phyloP scores from a whole-genome alignment of 2,888 invertebrate genomes.

The Pycnomerus fuliginosus region DNA sequence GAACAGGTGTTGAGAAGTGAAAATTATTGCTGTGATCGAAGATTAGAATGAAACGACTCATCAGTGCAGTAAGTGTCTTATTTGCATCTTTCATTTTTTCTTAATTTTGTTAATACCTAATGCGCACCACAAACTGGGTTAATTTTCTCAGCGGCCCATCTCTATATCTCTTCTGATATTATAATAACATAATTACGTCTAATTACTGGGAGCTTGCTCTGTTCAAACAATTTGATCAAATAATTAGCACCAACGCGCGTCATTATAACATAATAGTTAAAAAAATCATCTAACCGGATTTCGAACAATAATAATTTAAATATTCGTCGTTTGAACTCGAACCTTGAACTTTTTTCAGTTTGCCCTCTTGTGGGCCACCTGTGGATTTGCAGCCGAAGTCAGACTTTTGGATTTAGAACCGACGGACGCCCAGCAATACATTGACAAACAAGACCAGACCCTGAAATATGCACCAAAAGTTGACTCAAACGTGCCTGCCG shows the following conservation, averaged over 20 bases:
- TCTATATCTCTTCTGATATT: too few species aligned
- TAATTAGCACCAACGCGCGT: too few species aligned
- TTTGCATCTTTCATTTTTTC: background rate
- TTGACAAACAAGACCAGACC: constrained; percentile 53
- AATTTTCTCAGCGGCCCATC: too few species aligned
- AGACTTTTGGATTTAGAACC: constrained; percentile 57
- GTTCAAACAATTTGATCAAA: too few species aligned
- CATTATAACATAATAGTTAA: too few species aligned
- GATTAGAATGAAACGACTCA: constrained; percentile 22
- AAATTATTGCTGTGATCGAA: constrained; percentile 6
- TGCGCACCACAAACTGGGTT: too few species aligned
- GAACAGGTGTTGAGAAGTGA: constrained; percentile 6
- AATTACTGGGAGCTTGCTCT: too few species aligned
- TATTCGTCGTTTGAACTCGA: constrained; percentile 5
- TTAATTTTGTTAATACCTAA: too few species aligned
- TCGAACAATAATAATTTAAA: background rate
- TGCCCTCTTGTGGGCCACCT: constrained; percentile 8
- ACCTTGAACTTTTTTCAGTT: constrained; percentile 9
- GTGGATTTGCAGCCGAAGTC: constrained; percentile 50
- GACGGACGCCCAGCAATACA: constrained; percentile 55
- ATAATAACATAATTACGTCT: too few species aligned
- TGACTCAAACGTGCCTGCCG: constrained; percentile 55
- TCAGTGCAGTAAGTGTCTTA: constrained; percentile 21
- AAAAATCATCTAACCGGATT: background rate
- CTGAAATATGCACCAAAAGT: constrained; percentile 57